Evolutionary conservation across 2,888 invertebrate genomes (phyloP).

Genomic region (Graphium colonna): DNA sequence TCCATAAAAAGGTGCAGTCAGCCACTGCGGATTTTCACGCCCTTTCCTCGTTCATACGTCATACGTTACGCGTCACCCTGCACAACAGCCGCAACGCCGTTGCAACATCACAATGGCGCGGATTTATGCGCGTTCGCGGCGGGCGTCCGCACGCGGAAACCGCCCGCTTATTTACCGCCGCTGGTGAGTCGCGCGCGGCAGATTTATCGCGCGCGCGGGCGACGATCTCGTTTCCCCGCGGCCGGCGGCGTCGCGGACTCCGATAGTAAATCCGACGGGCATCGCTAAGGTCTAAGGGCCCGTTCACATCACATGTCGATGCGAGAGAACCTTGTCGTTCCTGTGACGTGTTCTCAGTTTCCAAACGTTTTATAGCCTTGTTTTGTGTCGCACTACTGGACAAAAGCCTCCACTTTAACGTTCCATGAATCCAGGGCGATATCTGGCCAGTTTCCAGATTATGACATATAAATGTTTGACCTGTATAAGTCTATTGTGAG

Average conservation of each 20-base stretch:
- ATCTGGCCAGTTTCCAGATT: too few species aligned
- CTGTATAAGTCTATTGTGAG: too few species aligned
- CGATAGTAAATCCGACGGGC: constrained; percentile 37
- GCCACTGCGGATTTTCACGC: too few species aligned
- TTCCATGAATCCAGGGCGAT: too few species aligned
- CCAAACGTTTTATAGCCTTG: too few species aligned
- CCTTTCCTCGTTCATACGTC: too few species aligned
- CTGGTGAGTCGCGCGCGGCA: constrained; percentile 76
- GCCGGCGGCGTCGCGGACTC: constrained; percentile 41
- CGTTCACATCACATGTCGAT: background rate
- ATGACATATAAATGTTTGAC: too few species aligned
- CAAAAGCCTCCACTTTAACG: too few species aligned
- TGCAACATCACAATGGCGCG: constrained; percentile 80
- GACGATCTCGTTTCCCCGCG: constrained; percentile 73
- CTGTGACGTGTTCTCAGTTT: too few species aligned
- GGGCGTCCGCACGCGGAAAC: constrained; percentile 73
- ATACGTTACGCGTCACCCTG: constrained; percentile 66
- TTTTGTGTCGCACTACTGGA: too few species aligned
- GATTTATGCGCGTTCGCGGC: constrained; percentile 74
- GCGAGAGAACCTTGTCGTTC: too few species aligned
- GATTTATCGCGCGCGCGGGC: constrained; percentile 68
- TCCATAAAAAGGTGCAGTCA: too few species aligned
- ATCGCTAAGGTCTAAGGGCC: constrained; percentile 29
- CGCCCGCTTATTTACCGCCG: constrained; percentile 80
- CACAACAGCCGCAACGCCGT: constrained; percentile 79